Base-by-base conservation (phyloP, 2,113 vertebrate species). In the Macrotus californicus region DNA sequence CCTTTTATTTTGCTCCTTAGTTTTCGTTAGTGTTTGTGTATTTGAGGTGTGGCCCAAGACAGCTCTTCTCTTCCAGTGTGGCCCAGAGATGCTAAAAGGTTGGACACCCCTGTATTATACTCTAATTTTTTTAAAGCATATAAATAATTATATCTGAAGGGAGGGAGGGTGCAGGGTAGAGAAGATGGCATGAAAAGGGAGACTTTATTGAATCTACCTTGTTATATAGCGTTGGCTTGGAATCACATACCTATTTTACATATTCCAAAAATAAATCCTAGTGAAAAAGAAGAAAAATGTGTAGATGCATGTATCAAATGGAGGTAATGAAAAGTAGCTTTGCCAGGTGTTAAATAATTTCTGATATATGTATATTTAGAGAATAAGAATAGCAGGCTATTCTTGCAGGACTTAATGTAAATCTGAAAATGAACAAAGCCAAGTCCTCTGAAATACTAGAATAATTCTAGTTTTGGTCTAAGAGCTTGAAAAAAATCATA, bases 391-490 rank as follows among this genome's bases (percentile, higher is more conserved):
- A 54, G 31, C 29, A 87, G 16, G 46, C 64, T 80, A 5, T 56
- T 64, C 15, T 87, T 54, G 59, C 34, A 43, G 14, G 76, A 39
- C 29, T 94, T 95, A 81, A 52, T 1, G 0, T 85, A 86, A 91
- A 52, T 75, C 86, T 94, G 61, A 94, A 93, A 85, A 92, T 52
- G 90, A 46, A 91, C 77, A 81, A 69, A 90, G 46, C n/a, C 14
- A 72, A 79, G 36, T 94, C 79, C 48, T 93, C 82, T 85, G 67
- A 95, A 94, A 96, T 83, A 59, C 73, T 79, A 87, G 48, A 41
- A 83, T 94, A 87, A 95, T 96, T 94, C 85, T 95, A 77, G 67
- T 85, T 96, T 93, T 83, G 77, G 31, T 84, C 59, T 94, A 94
- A 91, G 34, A 80, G 59, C 72, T 90, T 88, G 31, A 56, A 77